Percentiles rank a stretch among this genome's conserved stretches.
Conservation (phyloP, 2,888 invertebrate species). For the Desoria tigrina region DNA sequence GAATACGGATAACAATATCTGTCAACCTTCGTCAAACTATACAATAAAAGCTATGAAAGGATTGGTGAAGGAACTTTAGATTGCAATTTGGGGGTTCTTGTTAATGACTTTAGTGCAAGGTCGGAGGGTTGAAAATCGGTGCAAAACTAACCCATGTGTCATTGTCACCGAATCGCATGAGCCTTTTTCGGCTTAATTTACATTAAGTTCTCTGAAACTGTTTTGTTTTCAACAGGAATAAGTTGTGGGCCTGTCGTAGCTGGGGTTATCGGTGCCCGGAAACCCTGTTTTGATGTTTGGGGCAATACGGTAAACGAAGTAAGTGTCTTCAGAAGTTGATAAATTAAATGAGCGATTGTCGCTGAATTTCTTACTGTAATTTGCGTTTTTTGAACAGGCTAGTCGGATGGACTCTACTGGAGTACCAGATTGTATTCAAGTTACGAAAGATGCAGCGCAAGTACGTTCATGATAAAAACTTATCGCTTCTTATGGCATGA, state of each 20-base stretch:
- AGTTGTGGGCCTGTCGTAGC: conserved; percentile 90
- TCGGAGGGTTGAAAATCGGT: no score
- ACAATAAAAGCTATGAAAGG: no score
- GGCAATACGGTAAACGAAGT: conserved; percentile 96
- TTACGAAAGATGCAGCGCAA: conserved; percentile 75
- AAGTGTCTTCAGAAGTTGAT: background rate
- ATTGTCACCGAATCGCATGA: no score
- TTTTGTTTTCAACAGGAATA: conserved; percentile 65
- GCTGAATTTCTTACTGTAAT: background rate
- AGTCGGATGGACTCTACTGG: conserved; percentile 92
- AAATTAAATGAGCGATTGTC: background rate
- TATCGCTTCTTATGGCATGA: no score
- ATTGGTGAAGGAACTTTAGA: no score
- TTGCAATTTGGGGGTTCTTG: no score
- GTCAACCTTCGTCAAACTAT: no score
- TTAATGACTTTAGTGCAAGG: no score
- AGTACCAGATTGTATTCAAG: conserved; percentile 83
- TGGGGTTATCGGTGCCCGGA: conserved; percentile 92
- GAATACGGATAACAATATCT: no score
- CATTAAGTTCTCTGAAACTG: no score
- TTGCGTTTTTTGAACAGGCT: conserved; percentile 2
- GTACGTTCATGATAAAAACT: conserved; percentile 46
- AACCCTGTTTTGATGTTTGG: conserved; percentile 97
- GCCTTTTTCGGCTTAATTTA: no score
- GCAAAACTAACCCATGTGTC: no score